Evolutionary conservation across 2,113 vertebrate species (phyloP).

Genomic region (Rhinopomastus cyanomelas): DNA sequence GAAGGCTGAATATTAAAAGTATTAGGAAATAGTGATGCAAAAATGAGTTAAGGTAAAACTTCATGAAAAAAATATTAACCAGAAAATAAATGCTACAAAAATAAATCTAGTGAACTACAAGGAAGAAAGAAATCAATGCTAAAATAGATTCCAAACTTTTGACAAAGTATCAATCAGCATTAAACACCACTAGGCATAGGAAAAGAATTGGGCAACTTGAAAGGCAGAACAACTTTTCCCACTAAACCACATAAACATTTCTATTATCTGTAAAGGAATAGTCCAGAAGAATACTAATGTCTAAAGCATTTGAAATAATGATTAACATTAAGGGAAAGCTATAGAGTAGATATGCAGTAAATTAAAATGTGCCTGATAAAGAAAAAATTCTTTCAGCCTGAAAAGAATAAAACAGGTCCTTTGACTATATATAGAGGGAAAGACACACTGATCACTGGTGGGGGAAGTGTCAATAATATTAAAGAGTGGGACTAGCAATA

Average conservation of each 20-base stretch:
- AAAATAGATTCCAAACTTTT: not conserved
- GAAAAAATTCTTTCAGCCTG: not conserved
- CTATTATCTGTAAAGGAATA: not conserved
- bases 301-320: not conserved
- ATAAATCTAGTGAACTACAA: not conserved
- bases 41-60: not conserved
- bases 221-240: not conserved
- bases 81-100: not conserved
- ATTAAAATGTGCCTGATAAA: not conserved
- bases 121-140: not conserved
- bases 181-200: not conserved
- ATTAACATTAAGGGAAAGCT: not conserved
- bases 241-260: not conserved
- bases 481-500: not conserved
- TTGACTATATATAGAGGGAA: not conserved
- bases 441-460: fast-evolving
- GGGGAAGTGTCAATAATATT: not conserved
- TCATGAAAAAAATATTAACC: not conserved
- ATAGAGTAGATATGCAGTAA: not conserved
- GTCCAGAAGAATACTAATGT: not conserved
- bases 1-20: not conserved
- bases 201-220: fast-evolving
- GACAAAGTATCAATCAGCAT: not conserved
- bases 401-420: not conserved
- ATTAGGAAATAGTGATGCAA: not conserved